Percentiles rank a stretch among this genome's conserved stretches.
phyloP scores from a whole-genome alignment of 2,797 vertebrate genomes.

The Naso thynnoides region DNA sequence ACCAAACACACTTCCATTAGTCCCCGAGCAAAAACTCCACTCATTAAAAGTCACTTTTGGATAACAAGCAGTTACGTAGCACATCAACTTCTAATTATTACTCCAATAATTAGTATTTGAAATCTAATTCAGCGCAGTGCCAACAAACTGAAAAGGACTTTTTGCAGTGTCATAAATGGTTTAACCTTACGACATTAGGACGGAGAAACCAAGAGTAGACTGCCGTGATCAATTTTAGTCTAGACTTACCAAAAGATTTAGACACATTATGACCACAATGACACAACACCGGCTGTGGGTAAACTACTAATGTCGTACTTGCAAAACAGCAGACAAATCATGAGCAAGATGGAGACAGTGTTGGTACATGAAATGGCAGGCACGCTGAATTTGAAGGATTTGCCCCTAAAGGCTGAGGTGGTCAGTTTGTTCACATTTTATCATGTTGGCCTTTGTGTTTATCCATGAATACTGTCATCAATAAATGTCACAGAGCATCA shows the following conservation, averaged over 20 bases:
- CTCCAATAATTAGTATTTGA: not conserved
- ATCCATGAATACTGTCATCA: not conserved
- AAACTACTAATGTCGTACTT: conserved; percentile 8
- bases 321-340: conserved; percentile 41
- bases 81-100: conserved; percentile 10
- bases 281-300: conserved; percentile 4
- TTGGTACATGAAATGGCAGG: not conserved
- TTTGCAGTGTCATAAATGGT: not conserved
- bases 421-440: not conserved
- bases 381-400: not conserved
- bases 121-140: not conserved
- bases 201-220: not conserved
- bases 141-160: conserved; percentile 4
- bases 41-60: not conserved
- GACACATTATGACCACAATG: conserved; percentile 14
- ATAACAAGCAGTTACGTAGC: not conserved
- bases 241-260: conserved; percentile 11
- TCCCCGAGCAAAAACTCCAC: not conserved
- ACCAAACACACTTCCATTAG: not conserved
- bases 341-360: not conserved
- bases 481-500: not conserved
- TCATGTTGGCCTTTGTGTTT: not conserved
- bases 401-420: not conserved
- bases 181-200: not conserved
- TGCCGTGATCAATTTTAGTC: not conserved